A percentile compares a stretch with the other conserved stretches of the same genome.
phyloP scores from a whole-genome alignment of 2,113 vertebrate species.

The Regulus satrapa region DNA sequence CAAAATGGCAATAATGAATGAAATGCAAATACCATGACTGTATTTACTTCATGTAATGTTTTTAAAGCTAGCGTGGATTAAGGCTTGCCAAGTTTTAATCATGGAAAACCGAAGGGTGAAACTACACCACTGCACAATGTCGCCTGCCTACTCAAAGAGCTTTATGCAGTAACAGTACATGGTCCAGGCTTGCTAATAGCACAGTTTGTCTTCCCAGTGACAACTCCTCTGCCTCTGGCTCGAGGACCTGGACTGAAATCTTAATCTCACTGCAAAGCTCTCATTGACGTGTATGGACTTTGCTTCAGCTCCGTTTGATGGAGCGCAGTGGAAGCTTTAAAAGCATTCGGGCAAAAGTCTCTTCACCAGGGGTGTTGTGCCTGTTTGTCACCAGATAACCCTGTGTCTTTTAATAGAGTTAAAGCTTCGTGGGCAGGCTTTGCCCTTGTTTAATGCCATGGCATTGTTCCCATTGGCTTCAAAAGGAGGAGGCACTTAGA shows the following conservation, averaged over 20 bases:
- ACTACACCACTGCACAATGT: rapidly evolving
- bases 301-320: background rate
- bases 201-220: background rate
- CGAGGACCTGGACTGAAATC: background rate
- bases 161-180: background rate
- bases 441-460: constrained; percentile 16
- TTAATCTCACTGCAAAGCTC: background rate
- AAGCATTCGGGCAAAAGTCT: background rate
- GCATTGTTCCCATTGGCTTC: constrained; percentile 41
- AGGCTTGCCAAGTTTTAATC: background rate
- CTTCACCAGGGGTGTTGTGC: background rate
- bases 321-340: background rate
- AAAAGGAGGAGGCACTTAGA: background rate
- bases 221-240: background rate
- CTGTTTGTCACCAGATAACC: constrained; percentile 41
- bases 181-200: background rate
- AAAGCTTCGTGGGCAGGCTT: background rate
- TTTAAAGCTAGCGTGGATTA: background rate
- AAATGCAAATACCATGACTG: background rate
- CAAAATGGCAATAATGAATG: background rate
- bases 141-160: background rate
- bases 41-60: background rate
- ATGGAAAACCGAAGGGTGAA: background rate
- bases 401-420: constrained; percentile 16
- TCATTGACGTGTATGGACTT: background rate